These are phyloP conservation scores for Nothocercus nigrocapillus DNA, from an alignment of 2,113 vertebrate genomes.

Conservation along the genomic window DNA sequence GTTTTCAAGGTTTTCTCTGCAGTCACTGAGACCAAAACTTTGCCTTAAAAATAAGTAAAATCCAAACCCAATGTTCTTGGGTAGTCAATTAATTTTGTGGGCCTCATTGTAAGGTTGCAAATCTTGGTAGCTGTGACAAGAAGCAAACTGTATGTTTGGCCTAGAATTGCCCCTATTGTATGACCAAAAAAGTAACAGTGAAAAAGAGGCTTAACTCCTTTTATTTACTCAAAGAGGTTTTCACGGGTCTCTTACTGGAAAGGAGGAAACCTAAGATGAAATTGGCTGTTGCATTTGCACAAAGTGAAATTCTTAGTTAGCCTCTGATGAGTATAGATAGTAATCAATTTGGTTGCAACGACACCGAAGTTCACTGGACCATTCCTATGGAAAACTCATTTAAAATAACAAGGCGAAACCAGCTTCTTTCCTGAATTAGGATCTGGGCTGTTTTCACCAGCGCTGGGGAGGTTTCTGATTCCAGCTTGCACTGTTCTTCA, in stretches of 20 bases:
- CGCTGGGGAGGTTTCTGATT: not conserved
- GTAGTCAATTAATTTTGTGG: slow-evolving; percentile 55
- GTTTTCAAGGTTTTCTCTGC: not conserved
- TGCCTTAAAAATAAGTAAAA: slow-evolving; percentile 53
- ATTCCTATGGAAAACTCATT: not conserved
- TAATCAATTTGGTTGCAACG: not conserved
- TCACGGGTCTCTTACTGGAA: not conserved
- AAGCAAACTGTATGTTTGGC: slow-evolving; percentile 41
- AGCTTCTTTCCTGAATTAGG: not conserved
- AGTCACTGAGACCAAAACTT: not conserved
- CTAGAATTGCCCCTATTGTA: slow-evolving; percentile 11
- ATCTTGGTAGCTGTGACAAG: slow-evolving; percentile 47
- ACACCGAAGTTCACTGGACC: not conserved
- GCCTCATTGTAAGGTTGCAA: not conserved
- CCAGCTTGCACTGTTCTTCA: not conserved
- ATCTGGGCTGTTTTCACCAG: not conserved
- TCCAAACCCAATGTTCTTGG: slow-evolving; percentile 40
- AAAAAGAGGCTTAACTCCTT: not conserved
- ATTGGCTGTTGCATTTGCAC: not conserved
- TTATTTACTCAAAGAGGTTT: slow-evolving; percentile 26
- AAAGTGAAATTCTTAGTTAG: not conserved
- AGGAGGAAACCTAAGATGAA: not conserved
- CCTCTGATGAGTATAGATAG: not conserved
- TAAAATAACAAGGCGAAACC: not conserved
- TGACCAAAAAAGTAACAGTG: slow-evolving; percentile 11